Evolutionary conservation across 2,888 invertebrate species (phyloP).

Genomic region (Glyphotaelius pellucidus): DNA sequence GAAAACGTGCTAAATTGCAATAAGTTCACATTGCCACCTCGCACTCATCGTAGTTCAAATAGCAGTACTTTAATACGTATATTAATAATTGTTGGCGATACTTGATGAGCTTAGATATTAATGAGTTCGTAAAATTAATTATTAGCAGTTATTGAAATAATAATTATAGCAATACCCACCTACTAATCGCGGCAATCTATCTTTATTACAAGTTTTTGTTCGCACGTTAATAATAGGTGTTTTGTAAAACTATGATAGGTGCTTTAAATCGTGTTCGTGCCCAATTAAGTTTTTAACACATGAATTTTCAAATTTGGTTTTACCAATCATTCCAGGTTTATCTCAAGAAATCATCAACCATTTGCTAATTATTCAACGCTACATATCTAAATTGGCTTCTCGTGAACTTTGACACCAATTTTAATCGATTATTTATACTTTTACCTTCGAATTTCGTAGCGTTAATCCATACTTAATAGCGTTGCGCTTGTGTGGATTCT

Average conservation of each 20-base stretch:
- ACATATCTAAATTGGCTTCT: not conserved
- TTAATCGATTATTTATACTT: not conserved
- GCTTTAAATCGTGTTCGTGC: not conserved
- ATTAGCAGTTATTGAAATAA: not conserved
- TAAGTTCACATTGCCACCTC: not conserved
- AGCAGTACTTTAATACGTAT: not conserved
- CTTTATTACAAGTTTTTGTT: not conserved
- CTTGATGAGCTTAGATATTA: not conserved
- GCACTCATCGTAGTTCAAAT: not conserved
- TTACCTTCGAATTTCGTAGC: not conserved
- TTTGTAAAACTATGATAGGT: not conserved
- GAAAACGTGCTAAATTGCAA: not conserved
- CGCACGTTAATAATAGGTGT: not conserved
- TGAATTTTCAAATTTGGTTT: not conserved
- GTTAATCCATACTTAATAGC: constrained; percentile 18
- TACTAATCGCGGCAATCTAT: not conserved
- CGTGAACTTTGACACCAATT: constrained; percentile 21
- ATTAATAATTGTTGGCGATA: not conserved
- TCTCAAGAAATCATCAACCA: not conserved
- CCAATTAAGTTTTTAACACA: not conserved
- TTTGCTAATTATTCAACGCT: constrained; percentile 6
- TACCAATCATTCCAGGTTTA: not conserved
- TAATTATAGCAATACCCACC: not conserved
- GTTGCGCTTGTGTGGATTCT: constrained; percentile 40
- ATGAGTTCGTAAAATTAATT: not conserved